Percentiles rank a stretch among this genome's conserved stretches.
Evolutionary conservation across 2,113 vertebrate genomes (phyloP).

Genomic region (Antechinus stuartii): DNA sequence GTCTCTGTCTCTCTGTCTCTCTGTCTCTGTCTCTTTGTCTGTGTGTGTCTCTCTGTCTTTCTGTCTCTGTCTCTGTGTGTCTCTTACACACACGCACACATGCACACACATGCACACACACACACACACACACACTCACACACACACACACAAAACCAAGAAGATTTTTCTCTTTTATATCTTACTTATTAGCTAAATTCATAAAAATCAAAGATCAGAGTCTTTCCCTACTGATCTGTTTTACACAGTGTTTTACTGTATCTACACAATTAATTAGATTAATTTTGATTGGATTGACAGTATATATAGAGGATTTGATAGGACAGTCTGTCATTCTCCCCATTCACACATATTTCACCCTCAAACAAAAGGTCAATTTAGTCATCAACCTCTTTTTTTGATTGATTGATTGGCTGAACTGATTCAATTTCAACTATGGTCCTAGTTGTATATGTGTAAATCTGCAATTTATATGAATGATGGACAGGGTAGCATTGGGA

Average conservation of each 20-base stretch:
- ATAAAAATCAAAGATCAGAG: constrained; percentile 44
- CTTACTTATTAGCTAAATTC: constrained; percentile 42
- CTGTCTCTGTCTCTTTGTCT: too few species aligned
- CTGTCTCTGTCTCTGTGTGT: too few species aligned
- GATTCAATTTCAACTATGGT: constrained; percentile 14
- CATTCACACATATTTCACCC: neutral
- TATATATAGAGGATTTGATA: constrained; percentile 1
- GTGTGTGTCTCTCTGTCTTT: too few species aligned
- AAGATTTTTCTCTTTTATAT: neutral
- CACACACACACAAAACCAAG: neutral
- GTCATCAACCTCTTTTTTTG: constrained; percentile 60
- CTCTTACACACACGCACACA: too few species aligned
- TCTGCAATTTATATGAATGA: neutral
- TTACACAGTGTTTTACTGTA: neutral
- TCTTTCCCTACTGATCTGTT: neutral
- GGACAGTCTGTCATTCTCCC: constrained; percentile 1
- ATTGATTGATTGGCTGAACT: constrained; percentile 31
- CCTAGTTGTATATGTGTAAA: neutral
- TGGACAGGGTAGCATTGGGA: neutral
- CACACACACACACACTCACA: too few species aligned
- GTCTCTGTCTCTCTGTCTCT: too few species aligned
- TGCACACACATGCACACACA: too few species aligned
- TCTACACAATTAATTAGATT: constrained; percentile 8
- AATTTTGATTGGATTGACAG: constrained; percentile 12
- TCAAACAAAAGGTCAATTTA: constrained; percentile 53